These are phyloP conservation scores for Paraescarpia echinospica DNA, from an alignment of 1,140 invertebrate genomes.

Conservation along the genomic window DNA sequence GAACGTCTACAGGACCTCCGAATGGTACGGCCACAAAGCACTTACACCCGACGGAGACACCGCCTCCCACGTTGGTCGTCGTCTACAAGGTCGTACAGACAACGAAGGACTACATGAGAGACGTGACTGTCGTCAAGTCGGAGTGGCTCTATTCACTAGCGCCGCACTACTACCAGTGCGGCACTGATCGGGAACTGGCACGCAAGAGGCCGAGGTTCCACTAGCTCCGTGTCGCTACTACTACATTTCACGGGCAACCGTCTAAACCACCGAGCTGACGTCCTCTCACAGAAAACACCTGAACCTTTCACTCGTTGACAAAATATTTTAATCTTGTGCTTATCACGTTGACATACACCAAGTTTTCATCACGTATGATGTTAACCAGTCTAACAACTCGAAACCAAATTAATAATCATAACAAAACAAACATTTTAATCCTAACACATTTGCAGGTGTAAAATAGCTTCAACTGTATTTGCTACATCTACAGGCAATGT, in stretches of 20 bases:
- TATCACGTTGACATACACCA: no score
- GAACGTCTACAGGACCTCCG: no score
- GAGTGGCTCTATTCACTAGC: conserved; percentile 90
- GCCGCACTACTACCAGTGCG: conserved; percentile 86
- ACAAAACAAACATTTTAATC: background rate
- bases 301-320: background rate
- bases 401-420: background rate
- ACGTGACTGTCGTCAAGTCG: conserved; percentile 82
- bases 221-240: background rate
- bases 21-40: no score
- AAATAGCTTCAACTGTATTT: background rate
- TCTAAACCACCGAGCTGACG: background rate
- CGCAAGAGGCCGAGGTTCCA: conserved; percentile 34
- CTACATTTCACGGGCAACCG: background rate
- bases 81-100: no score
- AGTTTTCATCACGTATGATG: no score
- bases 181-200: conserved; percentile 55
- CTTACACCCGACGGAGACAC: conserved; percentile 76
- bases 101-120: no score
- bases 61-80: conserved; percentile 86
- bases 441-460: background rate
- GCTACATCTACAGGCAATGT: background rate
- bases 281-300: background rate
- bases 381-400: no score
- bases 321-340: background rate